Evolutionary conservation across 64 coral and sea anemone genomes (phyloP).

Genomic region (Actinia tenebrosa): DNA sequence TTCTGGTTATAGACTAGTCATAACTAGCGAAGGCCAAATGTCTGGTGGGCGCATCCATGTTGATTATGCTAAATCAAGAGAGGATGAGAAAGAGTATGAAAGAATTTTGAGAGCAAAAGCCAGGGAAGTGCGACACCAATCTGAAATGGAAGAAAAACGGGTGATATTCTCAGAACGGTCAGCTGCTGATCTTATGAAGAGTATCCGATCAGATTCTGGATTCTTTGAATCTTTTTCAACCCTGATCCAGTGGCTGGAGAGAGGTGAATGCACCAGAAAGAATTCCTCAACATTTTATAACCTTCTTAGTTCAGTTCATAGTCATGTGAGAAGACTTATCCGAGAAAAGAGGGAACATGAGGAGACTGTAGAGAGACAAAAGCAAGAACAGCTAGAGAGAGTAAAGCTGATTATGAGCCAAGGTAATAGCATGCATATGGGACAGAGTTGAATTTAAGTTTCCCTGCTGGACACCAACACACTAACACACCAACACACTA

Average conservation of each 20-base stretch:
- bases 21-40: conserved; percentile 30
- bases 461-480: not conserved
- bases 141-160: conserved; percentile 31
- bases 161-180: conserved; percentile 35
- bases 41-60: conserved; percentile 56
- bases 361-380: conserved; percentile 68
- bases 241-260: conserved; percentile 67
- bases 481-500: too few species aligned
- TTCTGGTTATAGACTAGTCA: conserved; percentile 53
- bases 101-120: conserved; percentile 27
- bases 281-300: conserved; percentile 68
- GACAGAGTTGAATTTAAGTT: not conserved
- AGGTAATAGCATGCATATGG: conserved; percentile 29
- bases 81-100: conserved; percentile 36
- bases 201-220: conserved; percentile 51
- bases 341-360: conserved; percentile 78
- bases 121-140: conserved; percentile 51
- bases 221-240: conserved; percentile 50
- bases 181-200: conserved; percentile 53
- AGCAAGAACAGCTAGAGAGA: conserved; percentile 40
- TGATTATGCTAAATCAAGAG: conserved; percentile 52
- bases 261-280: conserved; percentile 68
- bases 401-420: conserved; percentile 59
- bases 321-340: conserved; percentile 56
- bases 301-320: conserved; percentile 52